These are phyloP conservation scores for Sinella curviseta DNA, from an alignment of 1,140 invertebrate species.

Conservation along the genomic window DNA sequence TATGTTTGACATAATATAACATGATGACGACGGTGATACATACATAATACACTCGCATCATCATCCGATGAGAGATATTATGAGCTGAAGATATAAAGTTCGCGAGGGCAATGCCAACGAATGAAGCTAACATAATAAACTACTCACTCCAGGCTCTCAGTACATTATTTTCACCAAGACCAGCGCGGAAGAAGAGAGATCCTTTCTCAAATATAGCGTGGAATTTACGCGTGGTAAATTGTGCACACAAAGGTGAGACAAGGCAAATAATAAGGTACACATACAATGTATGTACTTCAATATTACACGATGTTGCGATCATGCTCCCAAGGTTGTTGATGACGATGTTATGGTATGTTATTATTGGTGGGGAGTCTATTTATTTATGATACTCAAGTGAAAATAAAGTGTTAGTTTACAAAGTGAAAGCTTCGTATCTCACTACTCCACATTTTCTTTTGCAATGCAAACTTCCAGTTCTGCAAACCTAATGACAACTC, in stretches of 20 bases:
- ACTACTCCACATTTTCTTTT: not conserved
- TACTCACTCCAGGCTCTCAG: no score
- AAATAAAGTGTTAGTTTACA: constrained; percentile 21
- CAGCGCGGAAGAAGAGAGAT: no score
- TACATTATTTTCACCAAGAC: no score
- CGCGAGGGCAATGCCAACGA: not conserved
- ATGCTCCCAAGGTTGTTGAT: no score
- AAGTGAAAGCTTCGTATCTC: not conserved
- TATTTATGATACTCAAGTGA: not conserved
- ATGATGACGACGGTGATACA: not conserved
- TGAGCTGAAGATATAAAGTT: not conserved
- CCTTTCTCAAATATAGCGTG: no score
- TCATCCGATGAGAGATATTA: not conserved
- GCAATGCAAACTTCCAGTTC: not conserved
- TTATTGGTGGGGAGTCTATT: not conserved
- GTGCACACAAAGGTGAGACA: no score
- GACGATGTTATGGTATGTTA: not conserved
- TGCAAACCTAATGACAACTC: not conserved
- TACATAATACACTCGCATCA: not conserved
- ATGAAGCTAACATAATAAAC: no score
- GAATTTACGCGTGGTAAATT: no score
- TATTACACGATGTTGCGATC: no score
- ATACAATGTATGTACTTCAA: no score
- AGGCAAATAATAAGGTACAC: no score
- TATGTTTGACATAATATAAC: not conserved